Conservation (phyloP, 2,113 vertebrate genomes). For the Tetrao urogallus region DNA sequence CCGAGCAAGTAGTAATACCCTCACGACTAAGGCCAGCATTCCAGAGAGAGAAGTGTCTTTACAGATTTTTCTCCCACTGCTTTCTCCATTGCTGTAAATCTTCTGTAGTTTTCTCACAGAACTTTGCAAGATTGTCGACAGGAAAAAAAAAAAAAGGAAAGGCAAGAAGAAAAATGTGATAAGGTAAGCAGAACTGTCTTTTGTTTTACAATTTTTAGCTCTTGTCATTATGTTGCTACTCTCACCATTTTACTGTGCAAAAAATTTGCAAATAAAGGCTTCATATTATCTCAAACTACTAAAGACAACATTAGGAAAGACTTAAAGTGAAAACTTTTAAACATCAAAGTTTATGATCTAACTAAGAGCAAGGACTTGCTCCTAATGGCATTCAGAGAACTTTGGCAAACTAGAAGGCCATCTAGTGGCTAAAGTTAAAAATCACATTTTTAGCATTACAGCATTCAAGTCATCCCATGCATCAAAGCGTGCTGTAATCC, state of each 20-base stretch:
- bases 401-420: slow-evolving; percentile 62
- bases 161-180: background rate
- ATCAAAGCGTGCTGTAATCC: background rate
- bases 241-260: background rate
- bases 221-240: background rate
- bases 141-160: background rate
- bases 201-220: background rate
- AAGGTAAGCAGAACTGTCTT: background rate
- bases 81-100: background rate
- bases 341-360: background rate
- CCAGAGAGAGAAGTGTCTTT: background rate
- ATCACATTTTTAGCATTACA: background rate
- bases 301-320: background rate
- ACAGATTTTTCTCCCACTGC: background rate
- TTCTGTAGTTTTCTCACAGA: background rate
- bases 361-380: background rate
- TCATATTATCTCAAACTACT: background rate
- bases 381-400: background rate
- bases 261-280: background rate
- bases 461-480: background rate
- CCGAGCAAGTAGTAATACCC: background rate
- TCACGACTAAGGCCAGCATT: background rate
- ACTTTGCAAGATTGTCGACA: background rate
- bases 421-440: slow-evolving; percentile 63
- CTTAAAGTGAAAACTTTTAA: background rate